Conservation (phyloP, 2,113 vertebrate genomes). For the Aramus guarauna region DNA sequence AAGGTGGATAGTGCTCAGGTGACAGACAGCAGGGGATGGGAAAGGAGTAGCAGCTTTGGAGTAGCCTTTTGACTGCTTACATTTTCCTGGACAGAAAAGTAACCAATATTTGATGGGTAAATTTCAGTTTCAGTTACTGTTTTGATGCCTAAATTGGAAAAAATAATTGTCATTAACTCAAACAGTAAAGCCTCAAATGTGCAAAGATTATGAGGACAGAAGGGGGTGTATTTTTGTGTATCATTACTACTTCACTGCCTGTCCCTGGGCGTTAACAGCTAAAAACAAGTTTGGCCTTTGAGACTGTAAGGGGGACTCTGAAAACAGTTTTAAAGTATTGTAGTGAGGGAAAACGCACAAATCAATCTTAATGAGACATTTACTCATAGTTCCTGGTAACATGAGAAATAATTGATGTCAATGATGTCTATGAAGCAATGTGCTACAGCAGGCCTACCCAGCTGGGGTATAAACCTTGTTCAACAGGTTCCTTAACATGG, state of each 20-base stretch:
- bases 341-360: neutral
- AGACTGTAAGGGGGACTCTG: neutral
- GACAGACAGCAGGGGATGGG: neutral
- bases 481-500: neutral
- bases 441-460: neutral
- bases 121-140: neutral
- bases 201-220: neutral
- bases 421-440: fast-evolving
- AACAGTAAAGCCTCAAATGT: neutral
- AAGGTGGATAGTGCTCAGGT: neutral
- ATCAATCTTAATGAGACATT: neutral
- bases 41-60: neutral
- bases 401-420: neutral
- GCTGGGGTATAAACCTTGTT: neutral
- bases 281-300: neutral
- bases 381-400: neutral
- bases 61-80: neutral
- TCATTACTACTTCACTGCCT: neutral
- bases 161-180: neutral
- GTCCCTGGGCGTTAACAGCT: neutral
- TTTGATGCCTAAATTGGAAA: neutral
- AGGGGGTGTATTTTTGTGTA: neutral
- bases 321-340: neutral
- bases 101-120: neutral
- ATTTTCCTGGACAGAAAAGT: neutral